Conservation (phyloP, 2,113 vertebrate species). For the Halichoerus grypus region DNA sequence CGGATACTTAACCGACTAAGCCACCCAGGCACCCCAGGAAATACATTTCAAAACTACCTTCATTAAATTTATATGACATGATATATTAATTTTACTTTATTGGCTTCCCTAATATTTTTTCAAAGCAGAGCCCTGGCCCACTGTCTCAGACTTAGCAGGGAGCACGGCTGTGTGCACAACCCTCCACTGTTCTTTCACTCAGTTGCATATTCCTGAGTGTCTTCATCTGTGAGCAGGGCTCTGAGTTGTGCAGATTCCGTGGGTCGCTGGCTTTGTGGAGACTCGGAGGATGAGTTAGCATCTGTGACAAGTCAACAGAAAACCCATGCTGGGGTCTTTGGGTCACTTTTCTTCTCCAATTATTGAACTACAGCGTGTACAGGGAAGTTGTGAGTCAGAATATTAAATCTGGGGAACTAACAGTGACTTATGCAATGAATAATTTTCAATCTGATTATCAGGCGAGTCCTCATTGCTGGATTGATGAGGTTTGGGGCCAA, state of each 20-base stretch:
- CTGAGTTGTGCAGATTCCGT: background rate
- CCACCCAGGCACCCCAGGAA: background rate
- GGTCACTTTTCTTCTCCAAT: background rate
- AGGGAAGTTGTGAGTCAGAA: background rate
- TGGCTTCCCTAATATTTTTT: background rate
- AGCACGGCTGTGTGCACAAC: accelerated
- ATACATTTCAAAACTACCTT: background rate
- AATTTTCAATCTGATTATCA: background rate
- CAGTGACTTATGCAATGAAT: background rate
- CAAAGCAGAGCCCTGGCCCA: background rate
- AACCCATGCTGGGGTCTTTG: background rate
- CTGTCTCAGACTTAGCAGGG: background rate
- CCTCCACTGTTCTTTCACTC: background rate
- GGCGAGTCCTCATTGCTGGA: background rate
- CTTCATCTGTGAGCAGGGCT: background rate
- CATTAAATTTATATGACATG: background rate
- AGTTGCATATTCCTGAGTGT: background rate
- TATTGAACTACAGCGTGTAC: background rate
- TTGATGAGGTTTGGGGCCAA: background rate
- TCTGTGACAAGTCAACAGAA: background rate
- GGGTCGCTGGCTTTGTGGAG: background rate
- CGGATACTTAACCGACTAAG: background rate
- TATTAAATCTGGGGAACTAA: background rate
- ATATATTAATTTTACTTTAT: background rate
- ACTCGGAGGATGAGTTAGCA: background rate